A percentile compares a stretch with the other conserved stretches of the same genome.
Conservation (phyloP, 2,113 vertebrate genomes). For the Atherinomorus stipes region DNA sequence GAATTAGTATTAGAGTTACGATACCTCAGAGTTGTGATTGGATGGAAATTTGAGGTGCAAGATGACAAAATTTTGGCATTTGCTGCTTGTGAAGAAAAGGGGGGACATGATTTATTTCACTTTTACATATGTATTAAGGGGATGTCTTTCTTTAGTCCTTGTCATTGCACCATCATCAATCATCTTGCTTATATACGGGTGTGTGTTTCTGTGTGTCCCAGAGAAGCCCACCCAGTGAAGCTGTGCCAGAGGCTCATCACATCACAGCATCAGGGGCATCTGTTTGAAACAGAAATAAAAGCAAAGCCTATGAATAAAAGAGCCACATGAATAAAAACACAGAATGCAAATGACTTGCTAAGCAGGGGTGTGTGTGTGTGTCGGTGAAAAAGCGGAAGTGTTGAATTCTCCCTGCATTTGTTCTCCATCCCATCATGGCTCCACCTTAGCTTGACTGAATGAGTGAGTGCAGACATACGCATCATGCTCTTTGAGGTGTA, state of each 20-base stretch:
- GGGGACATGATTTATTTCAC: background rate
- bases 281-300: constrained; percentile 76
- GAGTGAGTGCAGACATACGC: constrained; percentile 15
- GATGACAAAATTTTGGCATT: background rate
- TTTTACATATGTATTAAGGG: background rate
- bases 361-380: constrained; percentile 16
- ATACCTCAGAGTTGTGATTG: background rate
- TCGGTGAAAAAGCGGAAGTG: constrained; percentile 28
- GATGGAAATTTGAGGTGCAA: background rate
- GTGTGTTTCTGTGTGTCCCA: constrained; percentile 15
- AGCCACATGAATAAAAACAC: constrained; percentile 70
- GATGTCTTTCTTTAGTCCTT: constrained; percentile 15
- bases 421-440: constrained; percentile 48
- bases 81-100: background rate
- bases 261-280: constrained; percentile 60
- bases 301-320: constrained; percentile 71
- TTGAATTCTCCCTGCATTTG: constrained; percentile 53
- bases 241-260: constrained; percentile 61
- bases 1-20: background rate
- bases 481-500: constrained; percentile 44
- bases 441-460: constrained; percentile 43
- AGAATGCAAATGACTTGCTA: constrained; percentile 64
- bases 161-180: constrained; percentile 47
- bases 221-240: constrained; percentile 33
- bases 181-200: constrained; percentile 20